Base-by-base conservation (phyloP, 2,113 vertebrate genomes). In the Seriola dumerili region DNA sequence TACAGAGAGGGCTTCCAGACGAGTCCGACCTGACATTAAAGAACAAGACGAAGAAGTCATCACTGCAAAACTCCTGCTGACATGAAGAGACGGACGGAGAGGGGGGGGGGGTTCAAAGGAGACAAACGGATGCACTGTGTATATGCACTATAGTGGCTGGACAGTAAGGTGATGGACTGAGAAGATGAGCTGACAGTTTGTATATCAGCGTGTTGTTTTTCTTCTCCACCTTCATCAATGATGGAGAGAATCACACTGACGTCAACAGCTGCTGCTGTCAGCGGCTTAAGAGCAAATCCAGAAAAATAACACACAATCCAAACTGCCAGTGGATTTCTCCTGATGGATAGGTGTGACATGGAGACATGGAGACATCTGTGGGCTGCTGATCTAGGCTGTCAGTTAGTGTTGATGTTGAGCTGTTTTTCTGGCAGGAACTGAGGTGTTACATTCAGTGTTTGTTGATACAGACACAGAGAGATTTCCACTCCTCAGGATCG, bases 91-190 rank as follows among this genome's bases (percentile, higher is more conserved):
- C 14, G 14, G 42, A 72, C 13, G 54, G 17, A 54, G 19, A 1
- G n/a, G 58, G 34, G 21, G 44, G 75, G 50, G 66, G 55, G 68
- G 29, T 21, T 64, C 13, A 34, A 54, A 64, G 80, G 79, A 81
- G 89, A 87, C 77, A 58, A 72, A 78, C 34, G 42, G 23, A 78
- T 85, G 84, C 76, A 89, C 86, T 92, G 65, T 80, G 62, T 81
- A 69, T 70, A 91, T 87, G 92, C 85, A 88, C 89, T 91, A 76
- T 84, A 81, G 88, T 86, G 85, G 77, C 89, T 84, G 78, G 66
- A 88, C 65, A 84, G 84, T 44, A 16, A 78, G 59, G 77, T 68
- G 72, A 64, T 17, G 57, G 71, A 59, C 66, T 25, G 58, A 38
- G 78, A 3, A 25, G 25, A 25, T 29, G 29, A 29, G 29, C 29